Percentiles rank a stretch among this genome's conserved stretches.
Evolutionary conservation across 2,113 vertebrate species (phyloP).

Genomic region (Chauna torquata): DNA sequence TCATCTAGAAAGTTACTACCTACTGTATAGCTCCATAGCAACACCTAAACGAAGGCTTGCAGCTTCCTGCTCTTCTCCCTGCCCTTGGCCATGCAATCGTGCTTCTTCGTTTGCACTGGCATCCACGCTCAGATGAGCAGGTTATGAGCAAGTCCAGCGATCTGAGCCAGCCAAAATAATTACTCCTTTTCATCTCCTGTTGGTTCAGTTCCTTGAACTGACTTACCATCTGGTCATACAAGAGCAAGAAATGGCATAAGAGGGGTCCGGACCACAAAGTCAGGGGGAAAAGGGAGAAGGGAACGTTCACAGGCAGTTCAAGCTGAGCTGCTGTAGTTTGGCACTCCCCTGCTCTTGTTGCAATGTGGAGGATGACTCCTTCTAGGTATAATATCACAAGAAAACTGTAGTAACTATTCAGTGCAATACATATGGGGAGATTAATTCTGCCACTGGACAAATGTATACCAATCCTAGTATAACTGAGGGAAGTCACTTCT

Average conservation of each 20-base stretch:
- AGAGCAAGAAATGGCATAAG: neutral
- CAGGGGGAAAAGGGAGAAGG: neutral
- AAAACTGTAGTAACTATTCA: neutral
- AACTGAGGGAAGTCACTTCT: neutral
- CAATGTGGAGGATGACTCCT: neutral
- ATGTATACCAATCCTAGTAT: neutral
- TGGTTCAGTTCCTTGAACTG: neutral
- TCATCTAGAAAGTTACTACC: neutral
- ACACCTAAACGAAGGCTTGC: neutral
- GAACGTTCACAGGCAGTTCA: neutral
- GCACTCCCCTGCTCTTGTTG: neutral
- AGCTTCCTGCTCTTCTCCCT: neutral
- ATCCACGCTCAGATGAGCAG: neutral
- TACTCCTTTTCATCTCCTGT: neutral
- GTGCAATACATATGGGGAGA: neutral
- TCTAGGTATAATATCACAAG: neutral
- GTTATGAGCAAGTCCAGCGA: neutral
- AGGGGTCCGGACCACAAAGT: neutral
- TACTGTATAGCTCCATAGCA: neutral
- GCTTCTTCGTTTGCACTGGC: neutral
- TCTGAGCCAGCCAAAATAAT: conserved; percentile 6
- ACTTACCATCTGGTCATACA: conserved; percentile 6
- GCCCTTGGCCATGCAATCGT: neutral
- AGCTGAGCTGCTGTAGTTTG: neutral
- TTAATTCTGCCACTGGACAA: neutral